Conservation (phyloP, 2,797 vertebrate species). For the Intellagama lesueurii region DNA sequence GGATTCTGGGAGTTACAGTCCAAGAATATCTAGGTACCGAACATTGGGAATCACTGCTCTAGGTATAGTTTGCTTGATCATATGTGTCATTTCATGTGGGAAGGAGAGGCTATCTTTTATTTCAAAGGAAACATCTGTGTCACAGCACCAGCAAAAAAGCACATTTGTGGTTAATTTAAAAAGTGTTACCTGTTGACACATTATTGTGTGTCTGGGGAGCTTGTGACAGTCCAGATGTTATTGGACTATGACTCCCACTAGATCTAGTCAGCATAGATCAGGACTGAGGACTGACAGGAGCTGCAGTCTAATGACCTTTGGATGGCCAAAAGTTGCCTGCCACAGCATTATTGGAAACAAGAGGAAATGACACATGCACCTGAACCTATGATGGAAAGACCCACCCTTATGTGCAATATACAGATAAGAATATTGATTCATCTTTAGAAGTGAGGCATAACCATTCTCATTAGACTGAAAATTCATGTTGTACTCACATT, state of each 20-base stretch:
- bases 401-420: too few relatives aligned
- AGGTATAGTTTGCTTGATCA: background rate
- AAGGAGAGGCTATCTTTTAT: background rate
- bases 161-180: background rate
- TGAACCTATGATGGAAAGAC: background rate
- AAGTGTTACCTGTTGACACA: background rate
- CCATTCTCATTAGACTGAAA: background rate
- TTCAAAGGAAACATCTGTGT: background rate
- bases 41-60: background rate
- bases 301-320: background rate
- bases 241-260: background rate
- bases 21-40: background rate
- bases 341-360: background rate
- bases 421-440: background rate
- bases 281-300: background rate
- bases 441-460: background rate
- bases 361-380: background rate
- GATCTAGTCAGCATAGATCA: too few relatives aligned
- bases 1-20: too few relatives aligned
- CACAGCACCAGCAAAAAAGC: too few relatives aligned
- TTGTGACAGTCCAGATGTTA: background rate
- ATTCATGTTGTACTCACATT: background rate
- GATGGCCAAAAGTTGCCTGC: background rate
- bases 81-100: background rate
- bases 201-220: background rate